Evolutionary conservation across 2,888 invertebrate genomes (phyloP).

Genomic region (Helleia helle): DNA sequence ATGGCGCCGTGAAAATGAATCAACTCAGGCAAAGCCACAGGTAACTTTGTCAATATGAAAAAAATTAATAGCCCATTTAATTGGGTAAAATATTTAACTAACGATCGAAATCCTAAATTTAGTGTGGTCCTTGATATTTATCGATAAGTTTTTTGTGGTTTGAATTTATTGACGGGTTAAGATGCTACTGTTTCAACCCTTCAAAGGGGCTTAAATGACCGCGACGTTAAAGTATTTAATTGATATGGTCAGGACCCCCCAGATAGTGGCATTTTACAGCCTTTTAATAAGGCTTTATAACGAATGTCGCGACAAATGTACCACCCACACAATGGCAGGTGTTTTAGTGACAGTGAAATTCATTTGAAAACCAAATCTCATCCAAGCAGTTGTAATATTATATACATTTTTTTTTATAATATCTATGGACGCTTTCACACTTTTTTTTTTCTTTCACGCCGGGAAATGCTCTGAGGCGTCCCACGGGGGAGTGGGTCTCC

Average conservation of each 20-base stretch:
- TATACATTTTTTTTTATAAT: too few relatives aligned
- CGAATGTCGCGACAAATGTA: background rate
- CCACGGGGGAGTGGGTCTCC: too few relatives aligned
- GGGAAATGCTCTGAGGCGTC: too few relatives aligned
- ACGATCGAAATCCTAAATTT: background rate
- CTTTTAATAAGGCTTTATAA: too few relatives aligned
- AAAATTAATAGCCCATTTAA: too few relatives aligned
- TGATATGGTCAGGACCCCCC: background rate
- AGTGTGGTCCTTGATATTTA: background rate
- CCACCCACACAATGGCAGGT: background rate
- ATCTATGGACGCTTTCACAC: too few relatives aligned
- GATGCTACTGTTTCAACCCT: constrained; percentile 8
- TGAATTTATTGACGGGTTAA: background rate
- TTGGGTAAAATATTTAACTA: constrained; percentile 3
- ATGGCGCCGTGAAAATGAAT: too few relatives aligned
- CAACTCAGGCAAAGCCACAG: too few relatives aligned
- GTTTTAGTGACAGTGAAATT: background rate
- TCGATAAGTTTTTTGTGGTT: background rate
- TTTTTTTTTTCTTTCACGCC: too few relatives aligned
- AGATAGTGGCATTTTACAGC: background rate
- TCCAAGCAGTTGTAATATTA: too few relatives aligned
- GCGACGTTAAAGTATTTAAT: background rate
- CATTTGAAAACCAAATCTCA: too few relatives aligned
- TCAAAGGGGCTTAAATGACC: background rate
- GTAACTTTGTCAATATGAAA: too few relatives aligned